Conservation (phyloP, 2,888 invertebrate genomes). For the Tinea pellionella region DNA sequence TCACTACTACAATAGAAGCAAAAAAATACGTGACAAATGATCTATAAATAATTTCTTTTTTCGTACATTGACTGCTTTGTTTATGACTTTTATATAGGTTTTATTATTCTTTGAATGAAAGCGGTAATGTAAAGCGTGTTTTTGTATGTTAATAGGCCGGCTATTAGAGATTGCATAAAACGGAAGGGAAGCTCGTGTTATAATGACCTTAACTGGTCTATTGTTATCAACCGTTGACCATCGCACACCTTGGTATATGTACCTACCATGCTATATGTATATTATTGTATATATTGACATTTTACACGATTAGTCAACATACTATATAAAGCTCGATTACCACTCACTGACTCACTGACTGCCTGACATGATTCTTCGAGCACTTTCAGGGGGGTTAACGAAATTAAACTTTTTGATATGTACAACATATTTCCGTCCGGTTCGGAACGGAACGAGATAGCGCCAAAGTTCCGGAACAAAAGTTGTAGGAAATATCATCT, state of each 20-base stretch:
- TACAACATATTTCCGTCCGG: too few species aligned
- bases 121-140: background rate
- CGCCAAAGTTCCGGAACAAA: too few species aligned
- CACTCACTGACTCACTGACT: too few species aligned
- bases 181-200: conserved; percentile 4
- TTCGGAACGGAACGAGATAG: too few species aligned
- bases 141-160: background rate
- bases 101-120: background rate
- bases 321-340: too few species aligned
- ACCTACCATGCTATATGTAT: background rate
- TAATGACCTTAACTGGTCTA: conserved; percentile 5
- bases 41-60: background rate
- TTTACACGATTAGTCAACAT: too few species aligned
- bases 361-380: too few species aligned
- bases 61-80: background rate
- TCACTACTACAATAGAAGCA: background rate
- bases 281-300: too few species aligned
- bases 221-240: conserved; percentile 7
- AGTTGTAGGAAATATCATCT: too few species aligned
- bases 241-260: background rate
- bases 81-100: background rate
- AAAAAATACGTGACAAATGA: background rate
- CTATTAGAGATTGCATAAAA: background rate
- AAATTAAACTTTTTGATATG: too few species aligned
- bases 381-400: too few species aligned